A percentile compares a stretch with the other conserved stretches of the same genome.
Conservation (phyloP, 2,888 invertebrate genomes). For the Polyommatus icarus region DNA sequence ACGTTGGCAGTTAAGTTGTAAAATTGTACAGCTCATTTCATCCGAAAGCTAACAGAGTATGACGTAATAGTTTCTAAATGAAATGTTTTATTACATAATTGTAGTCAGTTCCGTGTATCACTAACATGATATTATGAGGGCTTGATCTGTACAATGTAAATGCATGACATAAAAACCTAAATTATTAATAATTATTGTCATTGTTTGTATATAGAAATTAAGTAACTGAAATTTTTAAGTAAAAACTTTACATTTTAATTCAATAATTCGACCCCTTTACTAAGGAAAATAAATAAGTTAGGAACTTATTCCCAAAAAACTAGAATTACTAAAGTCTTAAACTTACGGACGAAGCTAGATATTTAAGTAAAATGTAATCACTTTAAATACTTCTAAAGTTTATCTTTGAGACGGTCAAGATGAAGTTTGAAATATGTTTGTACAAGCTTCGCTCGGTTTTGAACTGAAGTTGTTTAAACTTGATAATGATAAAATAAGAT, state of each 20-base stretch:
- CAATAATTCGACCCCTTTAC: not conserved
- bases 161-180: not conserved
- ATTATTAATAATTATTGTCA: not conserved
- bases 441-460: conserved; percentile 44
- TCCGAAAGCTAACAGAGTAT: conserved; percentile 1
- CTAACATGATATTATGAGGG: not conserved
- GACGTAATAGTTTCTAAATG: conserved; percentile 24
- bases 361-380: conserved; percentile 43
- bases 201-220: not conserved
- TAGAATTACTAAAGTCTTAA: not conserved
- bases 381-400: conserved; percentile 63
- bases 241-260: not conserved
- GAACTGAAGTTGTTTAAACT: conserved; percentile 43
- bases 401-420: conserved; percentile 57
- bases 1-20: conserved; percentile 19
- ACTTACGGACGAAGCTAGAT: not conserved
- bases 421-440: conserved; percentile 56
- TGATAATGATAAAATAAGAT: conserved; percentile 43
- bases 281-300: not conserved
- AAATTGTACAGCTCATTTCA: conserved; percentile 21
- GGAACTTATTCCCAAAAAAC: not conserved
- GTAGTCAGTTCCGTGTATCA: not conserved
- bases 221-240: too few species aligned
- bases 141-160: not conserved
- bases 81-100: conserved; percentile 20